Conservation (phyloP, 1,140 invertebrate species). For the Chrysopa pallens region DNA sequence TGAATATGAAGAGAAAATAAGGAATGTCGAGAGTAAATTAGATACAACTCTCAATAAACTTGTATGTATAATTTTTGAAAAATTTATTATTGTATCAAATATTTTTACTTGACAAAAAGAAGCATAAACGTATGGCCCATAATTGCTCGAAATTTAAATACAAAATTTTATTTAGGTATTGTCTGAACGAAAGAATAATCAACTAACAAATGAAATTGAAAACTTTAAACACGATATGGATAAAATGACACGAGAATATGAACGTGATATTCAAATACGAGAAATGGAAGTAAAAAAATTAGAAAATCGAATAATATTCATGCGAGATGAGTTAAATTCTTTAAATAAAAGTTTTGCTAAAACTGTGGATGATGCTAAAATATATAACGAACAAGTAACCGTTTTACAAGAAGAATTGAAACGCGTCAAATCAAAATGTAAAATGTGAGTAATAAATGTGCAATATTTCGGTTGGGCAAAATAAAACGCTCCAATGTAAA, state of each 20-base stretch:
- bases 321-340: conserved; percentile 13
- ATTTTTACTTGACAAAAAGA: too few species aligned
- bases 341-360: conserved; percentile 8
- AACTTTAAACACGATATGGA: conserved; percentile 20
- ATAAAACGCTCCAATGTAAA: too few species aligned
- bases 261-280: conserved; percentile 18
- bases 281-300: conserved; percentile 18
- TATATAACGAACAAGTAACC: conserved; percentile 1
- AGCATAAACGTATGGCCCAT: too few species aligned
- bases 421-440: conserved; percentile 5
- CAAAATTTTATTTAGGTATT: conserved; percentile 11
- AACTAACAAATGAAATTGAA: conserved; percentile 18
- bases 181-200: conserved; percentile 21
- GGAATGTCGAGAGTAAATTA: too few species aligned
- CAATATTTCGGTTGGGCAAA: too few species aligned
- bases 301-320: conserved; percentile 14
- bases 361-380: not conserved
- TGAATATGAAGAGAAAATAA: too few species aligned
- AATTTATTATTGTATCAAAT: too few species aligned
- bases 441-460: conserved; percentile 14
- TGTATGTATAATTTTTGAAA: too few species aligned
- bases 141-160: too few species aligned
- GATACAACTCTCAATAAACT: too few species aligned
- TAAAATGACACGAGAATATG: conserved; percentile 17
- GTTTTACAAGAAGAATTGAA: conserved; percentile 8